Evolutionary conservation across 2,113 vertebrate species (phyloP).

Genomic region (Uropsilus gracilis): DNA sequence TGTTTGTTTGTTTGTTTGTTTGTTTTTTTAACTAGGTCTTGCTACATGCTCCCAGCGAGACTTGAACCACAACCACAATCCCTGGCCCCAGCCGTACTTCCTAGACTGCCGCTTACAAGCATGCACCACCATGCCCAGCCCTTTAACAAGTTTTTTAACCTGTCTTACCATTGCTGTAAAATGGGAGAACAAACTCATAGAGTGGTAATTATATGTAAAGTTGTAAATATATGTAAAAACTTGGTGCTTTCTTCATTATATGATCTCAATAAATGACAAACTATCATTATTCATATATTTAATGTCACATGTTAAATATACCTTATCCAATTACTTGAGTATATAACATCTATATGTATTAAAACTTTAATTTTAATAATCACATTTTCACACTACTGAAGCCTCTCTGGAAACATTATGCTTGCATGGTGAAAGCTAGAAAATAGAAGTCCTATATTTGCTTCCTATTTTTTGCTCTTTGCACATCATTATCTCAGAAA

Average conservation of each 20-base stretch:
- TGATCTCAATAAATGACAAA: neutral
- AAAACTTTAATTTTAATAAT: neutral
- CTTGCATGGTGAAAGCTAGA: neutral
- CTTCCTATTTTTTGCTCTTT: neutral
- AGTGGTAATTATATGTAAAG: neutral
- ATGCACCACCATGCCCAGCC: no score
- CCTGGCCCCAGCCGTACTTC: no score
- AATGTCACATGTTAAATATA: neutral
- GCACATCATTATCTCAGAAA: neutral
- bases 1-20: no score
- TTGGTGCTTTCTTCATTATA: neutral
- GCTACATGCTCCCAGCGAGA: no score
- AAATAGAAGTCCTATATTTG: neutral
- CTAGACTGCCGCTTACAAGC: no score
- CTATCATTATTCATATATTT: neutral
- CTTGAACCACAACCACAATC: no score
- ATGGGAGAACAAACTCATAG: neutral
- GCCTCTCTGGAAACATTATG: neutral
- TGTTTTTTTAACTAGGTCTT: no score
- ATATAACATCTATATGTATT: no score
- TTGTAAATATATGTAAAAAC: neutral
- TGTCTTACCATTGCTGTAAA: neutral
- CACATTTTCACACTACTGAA: neutral
- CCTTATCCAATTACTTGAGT: no score
- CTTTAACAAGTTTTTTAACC: neutral